Evolutionary conservation across 2,797 vertebrate genomes (phyloP).

Genomic region (Coilia nasus): DNA sequence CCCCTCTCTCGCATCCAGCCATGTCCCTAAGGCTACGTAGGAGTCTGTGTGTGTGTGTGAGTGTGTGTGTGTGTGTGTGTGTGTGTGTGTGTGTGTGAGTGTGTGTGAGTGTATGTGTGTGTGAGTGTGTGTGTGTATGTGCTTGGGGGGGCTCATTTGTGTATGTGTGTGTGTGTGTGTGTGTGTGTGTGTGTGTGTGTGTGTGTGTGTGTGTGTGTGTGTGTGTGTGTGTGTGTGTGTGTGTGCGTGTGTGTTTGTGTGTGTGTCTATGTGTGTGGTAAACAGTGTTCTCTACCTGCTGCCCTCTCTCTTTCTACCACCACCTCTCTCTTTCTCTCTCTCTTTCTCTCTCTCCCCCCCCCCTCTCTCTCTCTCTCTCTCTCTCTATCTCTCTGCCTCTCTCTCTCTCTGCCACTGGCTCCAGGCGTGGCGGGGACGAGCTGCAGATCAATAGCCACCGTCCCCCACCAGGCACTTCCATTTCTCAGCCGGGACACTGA

Average conservation of each 20-base stretch:
- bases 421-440: slow-evolving; percentile 3
- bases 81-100: neutral
- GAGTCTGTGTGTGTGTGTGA: neutral
- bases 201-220: neutral
- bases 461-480: slow-evolving; percentile 67
- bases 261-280: neutral
- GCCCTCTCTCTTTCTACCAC: neutral
- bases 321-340: neutral
- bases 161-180: neutral
- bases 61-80: neutral
- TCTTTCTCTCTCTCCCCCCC: too few relatives aligned
- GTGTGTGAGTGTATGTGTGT: neutral
- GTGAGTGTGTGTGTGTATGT: neutral
- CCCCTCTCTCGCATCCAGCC: neutral
- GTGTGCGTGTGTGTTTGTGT: neutral
- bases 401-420: neutral
- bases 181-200: neutral
- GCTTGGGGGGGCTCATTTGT: neutral
- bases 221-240: neutral
- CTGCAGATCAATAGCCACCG: slow-evolving; percentile 15
- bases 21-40: slow-evolving; percentile 2
- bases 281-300: slow-evolving; percentile 9
- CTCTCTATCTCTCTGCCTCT: neutral
- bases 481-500: slow-evolving; percentile 84
- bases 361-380: neutral